Conservation (phyloP, 2,888 invertebrate genomes). For the Erynnis tages region DNA sequence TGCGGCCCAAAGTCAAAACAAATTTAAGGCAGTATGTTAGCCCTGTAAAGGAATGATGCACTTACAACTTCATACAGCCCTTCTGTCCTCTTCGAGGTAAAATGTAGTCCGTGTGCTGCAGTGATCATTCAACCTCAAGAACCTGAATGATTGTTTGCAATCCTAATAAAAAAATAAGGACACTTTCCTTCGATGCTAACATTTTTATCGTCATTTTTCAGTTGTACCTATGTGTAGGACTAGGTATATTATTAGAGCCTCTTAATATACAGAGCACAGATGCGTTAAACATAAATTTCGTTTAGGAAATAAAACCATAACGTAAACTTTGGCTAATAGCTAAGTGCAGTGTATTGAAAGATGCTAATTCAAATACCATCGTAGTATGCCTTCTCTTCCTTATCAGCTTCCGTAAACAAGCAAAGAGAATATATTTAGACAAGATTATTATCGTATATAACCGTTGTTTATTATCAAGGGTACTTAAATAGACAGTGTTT, state of each 20-base stretch:
- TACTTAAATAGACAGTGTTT: background rate
- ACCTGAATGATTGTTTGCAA: no score
- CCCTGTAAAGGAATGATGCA: no score
- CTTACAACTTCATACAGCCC: no score
- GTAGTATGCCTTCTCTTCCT: conserved; percentile 16
- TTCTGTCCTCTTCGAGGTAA: no score
- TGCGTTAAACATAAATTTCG: conserved; percentile 2
- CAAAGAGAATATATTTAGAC: conserved; percentile 8
- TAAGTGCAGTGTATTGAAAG: conserved; percentile 22
- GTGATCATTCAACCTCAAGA: no score
- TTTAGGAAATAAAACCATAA: conserved; percentile 11
- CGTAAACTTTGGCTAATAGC: conserved; percentile 15
- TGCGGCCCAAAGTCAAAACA: no score
- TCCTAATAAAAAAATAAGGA: no score
- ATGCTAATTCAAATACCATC: conserved; percentile 14
- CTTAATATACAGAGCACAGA: background rate
- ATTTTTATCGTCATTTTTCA: no score
- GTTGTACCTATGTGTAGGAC: no score
- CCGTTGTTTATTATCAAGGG: background rate
- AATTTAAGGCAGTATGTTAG: no score
- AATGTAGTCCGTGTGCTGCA: no score
- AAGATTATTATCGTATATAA: conserved; percentile 10
- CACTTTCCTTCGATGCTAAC: no score
- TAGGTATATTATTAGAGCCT: background rate
- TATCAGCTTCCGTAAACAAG: conserved; percentile 26